Percentiles rank a stretch among this genome's conserved stretches.
Evolutionary conservation across 2,113 vertebrate species (phyloP).

Genomic region (Strix aluco): DNA sequence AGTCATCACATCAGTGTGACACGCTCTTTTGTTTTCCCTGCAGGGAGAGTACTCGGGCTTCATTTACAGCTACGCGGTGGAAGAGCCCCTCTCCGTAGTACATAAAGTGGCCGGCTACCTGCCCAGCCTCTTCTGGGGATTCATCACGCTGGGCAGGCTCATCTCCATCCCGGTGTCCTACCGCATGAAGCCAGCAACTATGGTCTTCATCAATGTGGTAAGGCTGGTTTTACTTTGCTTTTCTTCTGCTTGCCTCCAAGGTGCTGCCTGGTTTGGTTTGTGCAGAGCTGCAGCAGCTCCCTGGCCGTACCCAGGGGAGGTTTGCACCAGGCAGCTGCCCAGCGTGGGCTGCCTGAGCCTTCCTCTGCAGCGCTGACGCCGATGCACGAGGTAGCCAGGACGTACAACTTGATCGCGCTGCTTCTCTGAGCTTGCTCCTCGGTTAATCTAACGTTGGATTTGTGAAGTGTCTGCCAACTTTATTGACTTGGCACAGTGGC

Average conservation of each 20-base stretch:
- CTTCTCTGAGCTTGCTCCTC: background rate
- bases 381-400: background rate
- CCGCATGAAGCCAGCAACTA: constrained; percentile 75
- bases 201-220: constrained; percentile 90
- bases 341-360: background rate
- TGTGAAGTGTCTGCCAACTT: accelerated
- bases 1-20: accelerated
- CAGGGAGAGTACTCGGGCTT: constrained; percentile 93
- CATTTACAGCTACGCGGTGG: constrained; percentile 90
- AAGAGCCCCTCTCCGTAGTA: constrained; percentile 77
- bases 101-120: constrained; percentile 85
- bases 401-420: accelerated
- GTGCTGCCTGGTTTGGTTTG: accelerated
- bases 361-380: background rate
- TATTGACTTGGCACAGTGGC: accelerated
- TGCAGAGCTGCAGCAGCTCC: background rate
- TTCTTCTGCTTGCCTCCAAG: background rate
- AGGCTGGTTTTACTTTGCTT: background rate
- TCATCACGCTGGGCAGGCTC: constrained; percentile 89
- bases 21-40: constrained; percentile 11
- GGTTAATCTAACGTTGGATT: accelerated
- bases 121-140: constrained; percentile 90
- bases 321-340: background rate
- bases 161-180: constrained; percentile 89
- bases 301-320: accelerated